A percentile compares a stretch with the other conserved stretches of the same genome.
These are phyloP conservation scores for Drosophila monieri DNA, from an alignment of 2,888 invertebrate genomes.

Conservation along the genomic window DNA sequence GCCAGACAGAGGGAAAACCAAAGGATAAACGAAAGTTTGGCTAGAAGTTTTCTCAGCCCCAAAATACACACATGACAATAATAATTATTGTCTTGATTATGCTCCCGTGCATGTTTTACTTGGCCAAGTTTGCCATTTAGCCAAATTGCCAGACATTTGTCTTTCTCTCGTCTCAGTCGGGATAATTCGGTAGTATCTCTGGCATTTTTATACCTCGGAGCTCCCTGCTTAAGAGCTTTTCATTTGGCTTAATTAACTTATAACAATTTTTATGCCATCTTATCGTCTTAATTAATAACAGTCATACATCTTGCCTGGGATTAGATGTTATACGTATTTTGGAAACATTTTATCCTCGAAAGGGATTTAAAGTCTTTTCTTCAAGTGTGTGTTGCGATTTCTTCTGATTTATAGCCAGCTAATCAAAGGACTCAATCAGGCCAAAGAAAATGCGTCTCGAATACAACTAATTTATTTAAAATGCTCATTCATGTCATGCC, in stretches of 20 bases:
- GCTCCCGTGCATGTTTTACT: constrained; percentile 73
- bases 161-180: constrained; percentile 43
- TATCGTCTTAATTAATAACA: constrained; percentile 78
- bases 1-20: constrained; percentile 34
- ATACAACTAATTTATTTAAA: constrained; percentile 78
- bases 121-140: constrained; percentile 72
- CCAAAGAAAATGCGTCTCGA: constrained; percentile 57
- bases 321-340: constrained; percentile 55
- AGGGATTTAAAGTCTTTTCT: constrained; percentile 33
- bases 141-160: constrained; percentile 80
- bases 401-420: constrained; percentile 62
- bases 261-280: constrained; percentile 72
- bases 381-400: not conserved
- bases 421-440: constrained; percentile 66
- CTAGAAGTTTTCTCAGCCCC: constrained; percentile 42
- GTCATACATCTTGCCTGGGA: constrained; percentile 28
- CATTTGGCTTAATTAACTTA: constrained; percentile 80
- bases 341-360: constrained; percentile 1
- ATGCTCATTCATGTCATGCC: constrained; percentile 76
- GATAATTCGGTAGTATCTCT: constrained; percentile 33
- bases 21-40: constrained; percentile 48
- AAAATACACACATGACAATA: constrained; percentile 74
- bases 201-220: constrained; percentile 48
- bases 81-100: constrained; percentile 79
- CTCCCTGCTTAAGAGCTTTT: constrained; percentile 72